These are phyloP conservation scores for Ferrisia virgata DNA, from an alignment of 2,888 invertebrate genomes.

Conservation along the genomic window DNA sequence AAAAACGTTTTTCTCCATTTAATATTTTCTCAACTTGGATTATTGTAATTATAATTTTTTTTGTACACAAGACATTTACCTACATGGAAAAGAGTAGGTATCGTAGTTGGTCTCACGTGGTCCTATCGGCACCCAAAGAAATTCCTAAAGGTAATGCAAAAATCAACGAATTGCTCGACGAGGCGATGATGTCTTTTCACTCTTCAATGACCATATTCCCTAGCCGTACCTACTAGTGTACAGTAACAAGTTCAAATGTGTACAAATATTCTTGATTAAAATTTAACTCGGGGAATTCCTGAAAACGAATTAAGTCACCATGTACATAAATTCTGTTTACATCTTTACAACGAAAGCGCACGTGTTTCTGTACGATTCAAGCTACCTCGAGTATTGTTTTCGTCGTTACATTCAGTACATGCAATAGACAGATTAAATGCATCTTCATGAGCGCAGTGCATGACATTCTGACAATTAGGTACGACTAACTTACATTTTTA, in stretches of 20 bases:
- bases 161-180: background rate
- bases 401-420: too few relatives aligned
- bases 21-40: background rate
- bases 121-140: background rate
- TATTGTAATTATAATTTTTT: background rate
- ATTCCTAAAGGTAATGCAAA: background rate
- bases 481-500: too few relatives aligned
- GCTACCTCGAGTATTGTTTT: too few relatives aligned
- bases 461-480: too few relatives aligned
- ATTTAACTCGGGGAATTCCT: background rate
- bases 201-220: too few relatives aligned
- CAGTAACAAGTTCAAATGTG: too few relatives aligned
- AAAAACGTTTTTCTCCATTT: conserved; percentile 14
- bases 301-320: background rate
- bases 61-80: background rate
- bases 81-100: background rate
- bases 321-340: background rate
- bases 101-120: background rate
- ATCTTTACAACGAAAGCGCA: too few relatives aligned
- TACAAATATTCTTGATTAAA: background rate
- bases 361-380: too few relatives aligned
- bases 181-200: background rate
- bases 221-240: too few relatives aligned
- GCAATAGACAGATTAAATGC: too few relatives aligned
- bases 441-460: too few relatives aligned